Base-by-base conservation (phyloP, 2,113 vertebrate genomes). In the Trachemys scripta region DNA sequence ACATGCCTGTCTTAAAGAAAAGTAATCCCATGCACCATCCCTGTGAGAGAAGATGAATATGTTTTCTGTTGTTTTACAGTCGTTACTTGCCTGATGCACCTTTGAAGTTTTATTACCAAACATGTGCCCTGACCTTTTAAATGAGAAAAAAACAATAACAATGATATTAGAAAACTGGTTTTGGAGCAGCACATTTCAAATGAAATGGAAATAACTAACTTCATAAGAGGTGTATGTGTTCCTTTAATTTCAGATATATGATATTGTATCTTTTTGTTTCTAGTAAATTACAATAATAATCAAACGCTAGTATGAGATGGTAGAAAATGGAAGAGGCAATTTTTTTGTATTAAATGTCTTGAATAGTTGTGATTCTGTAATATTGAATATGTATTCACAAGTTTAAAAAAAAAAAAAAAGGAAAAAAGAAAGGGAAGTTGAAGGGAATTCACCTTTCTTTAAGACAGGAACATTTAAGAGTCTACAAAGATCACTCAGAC, bases 81-180 rank as follows among this genome's bases (percentile, higher is more conserved):
- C 10, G 27, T 79, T 81, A 79, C 25, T 93, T 95, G 87, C 72
- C 45, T 47, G 83, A 42, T 51, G 29, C 49, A 59, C 91, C 29
- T 87, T 89, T 96, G 91, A 97, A 95, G 96, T 94, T 75, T 85
- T 57, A 87, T 90, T 96, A 54, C 65, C 95, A 91, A 89, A n/a
- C 54, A 85, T 82, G 91, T 87, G 22, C n/a, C 29, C 13, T 97
- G 86, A 92, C 86, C 86, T 97, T 96, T 94, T 76, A 80, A 90
- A 87, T 72, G 1, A 12, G 29, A 13, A 62, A 12, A 62, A 62
- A 62, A 16, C 27, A 62, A 31, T 31, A 62, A 57, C 24, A 57
- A 57, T 11, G 2, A 31, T 59, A 59, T 59, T 29, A 31, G 29
- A 31, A 31, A 90, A 69, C 89, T 96, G 85, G 80, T 95, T 69